Evolutionary conservation across 2,797 vertebrate species (phyloP).

Genomic region (Danio aesculapii): DNA sequence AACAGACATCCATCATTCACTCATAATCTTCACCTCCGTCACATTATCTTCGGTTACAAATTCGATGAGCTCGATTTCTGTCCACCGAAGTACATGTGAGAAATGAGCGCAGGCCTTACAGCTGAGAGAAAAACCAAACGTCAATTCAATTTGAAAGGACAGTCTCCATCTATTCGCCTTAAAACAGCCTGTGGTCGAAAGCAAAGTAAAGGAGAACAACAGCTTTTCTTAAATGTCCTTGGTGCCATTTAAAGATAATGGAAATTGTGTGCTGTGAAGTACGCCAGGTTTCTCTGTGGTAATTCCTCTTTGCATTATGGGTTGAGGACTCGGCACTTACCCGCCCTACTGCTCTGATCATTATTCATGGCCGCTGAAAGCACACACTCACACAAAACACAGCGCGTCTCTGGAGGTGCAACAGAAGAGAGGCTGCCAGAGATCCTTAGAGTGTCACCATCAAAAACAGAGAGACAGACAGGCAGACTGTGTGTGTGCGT

Average conservation of each 20-base stretch:
- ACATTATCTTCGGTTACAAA: neutral
- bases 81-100: neutral
- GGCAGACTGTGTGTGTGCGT: constrained; percentile 4
- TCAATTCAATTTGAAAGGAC: constrained; percentile 35
- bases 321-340: constrained; percentile 60
- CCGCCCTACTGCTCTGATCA: constrained; percentile 51
- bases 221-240: constrained; percentile 58
- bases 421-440: constrained; percentile 20
- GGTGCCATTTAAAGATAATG: constrained; percentile 64
- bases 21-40: neutral
- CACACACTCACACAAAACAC: constrained; percentile 35
- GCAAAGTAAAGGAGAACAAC: constrained; percentile 47
- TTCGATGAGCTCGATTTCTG: neutral
- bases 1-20: neutral
- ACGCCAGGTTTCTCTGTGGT: constrained; percentile 56
- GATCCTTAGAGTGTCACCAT: constrained; percentile 17
- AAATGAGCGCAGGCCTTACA: neutral
- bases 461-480: constrained; percentile 24
- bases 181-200: constrained; percentile 49
- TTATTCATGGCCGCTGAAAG: constrained; percentile 55
- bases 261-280: constrained; percentile 63
- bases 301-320: constrained; percentile 61
- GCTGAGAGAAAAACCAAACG: constrained; percentile 43
- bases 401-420: constrained; percentile 12
- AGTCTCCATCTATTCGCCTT: constrained; percentile 43